Percentiles rank a stretch among this genome's conserved stretches.
Evolutionary conservation across 2,888 invertebrate genomes (phyloP).

Genomic region (Lumbricus terrestris): DNA sequence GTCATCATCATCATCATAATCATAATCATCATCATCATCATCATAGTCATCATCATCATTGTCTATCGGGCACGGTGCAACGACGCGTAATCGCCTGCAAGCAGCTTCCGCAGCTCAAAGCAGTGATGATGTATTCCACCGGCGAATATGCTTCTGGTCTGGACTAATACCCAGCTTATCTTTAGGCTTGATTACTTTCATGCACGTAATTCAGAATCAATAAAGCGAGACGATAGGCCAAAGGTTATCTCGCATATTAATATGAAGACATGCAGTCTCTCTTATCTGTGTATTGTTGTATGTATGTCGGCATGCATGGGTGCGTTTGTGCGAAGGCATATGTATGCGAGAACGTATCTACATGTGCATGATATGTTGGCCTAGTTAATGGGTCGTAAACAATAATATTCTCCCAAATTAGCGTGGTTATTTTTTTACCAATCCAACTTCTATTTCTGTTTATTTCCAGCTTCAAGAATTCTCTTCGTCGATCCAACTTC

Average conservation of each 20-base stretch:
- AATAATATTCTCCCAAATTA: too few relatives aligned
- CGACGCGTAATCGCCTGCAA: neutral
- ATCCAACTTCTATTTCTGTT: too few relatives aligned
- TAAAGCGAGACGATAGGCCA: neutral
- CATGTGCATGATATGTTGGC: neutral
- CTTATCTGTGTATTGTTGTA: neutral
- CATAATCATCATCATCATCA: too few relatives aligned
- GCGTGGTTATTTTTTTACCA: too few relatives aligned
- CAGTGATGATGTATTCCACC: neutral
- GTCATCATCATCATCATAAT: too few relatives aligned
- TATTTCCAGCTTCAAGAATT: too few relatives aligned
- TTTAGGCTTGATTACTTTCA: conserved; percentile 8
- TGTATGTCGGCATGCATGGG: neutral
- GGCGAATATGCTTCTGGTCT: too few relatives aligned
- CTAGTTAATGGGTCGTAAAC: too few relatives aligned
- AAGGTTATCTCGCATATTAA: neutral
- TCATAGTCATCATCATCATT: neutral
- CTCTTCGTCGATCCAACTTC: too few relatives aligned
- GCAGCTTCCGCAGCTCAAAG: neutral
- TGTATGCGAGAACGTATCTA: too few relatives aligned
- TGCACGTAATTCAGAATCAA: neutral
- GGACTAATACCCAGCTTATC: neutral
- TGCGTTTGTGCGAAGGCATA: too few relatives aligned
- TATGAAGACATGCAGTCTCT: neutral
- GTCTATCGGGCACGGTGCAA: neutral